These are phyloP conservation scores for Cynopterus sphinx DNA, from an alignment of 2,797 vertebrate genomes.

Conservation along the genomic window DNA sequence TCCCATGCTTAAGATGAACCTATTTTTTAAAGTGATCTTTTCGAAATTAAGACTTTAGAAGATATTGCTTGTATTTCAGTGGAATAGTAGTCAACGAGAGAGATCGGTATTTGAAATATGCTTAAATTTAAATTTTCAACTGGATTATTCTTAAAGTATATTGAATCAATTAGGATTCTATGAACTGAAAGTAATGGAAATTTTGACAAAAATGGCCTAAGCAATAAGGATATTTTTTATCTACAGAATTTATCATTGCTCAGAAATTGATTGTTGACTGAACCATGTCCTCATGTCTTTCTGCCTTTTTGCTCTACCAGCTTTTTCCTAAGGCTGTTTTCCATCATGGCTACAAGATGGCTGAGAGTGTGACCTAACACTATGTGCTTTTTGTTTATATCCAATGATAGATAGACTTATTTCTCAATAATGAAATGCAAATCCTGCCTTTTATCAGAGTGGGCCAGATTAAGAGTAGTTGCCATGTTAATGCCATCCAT, in stretches of 20 bases:
- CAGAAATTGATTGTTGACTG: background rate
- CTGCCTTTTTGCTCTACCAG: background rate
- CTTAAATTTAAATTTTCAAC: background rate
- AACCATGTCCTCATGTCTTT: background rate
- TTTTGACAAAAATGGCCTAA: slow-evolving; percentile 33
- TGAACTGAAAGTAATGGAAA: slow-evolving; percentile 23
- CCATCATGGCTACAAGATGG: background rate
- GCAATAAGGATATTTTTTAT: background rate
- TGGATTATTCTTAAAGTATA: background rate
- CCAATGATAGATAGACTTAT: background rate
- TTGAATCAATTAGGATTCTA: background rate
- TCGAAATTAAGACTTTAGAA: slow-evolving; percentile 29
- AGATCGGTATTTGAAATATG: slow-evolving; percentile 13
- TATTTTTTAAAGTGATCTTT: slow-evolving; percentile 10
- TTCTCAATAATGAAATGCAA: background rate
- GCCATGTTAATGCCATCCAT: accelerated
- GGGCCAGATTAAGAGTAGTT: background rate
- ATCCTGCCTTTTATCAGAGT: background rate
- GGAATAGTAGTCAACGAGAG: background rate
- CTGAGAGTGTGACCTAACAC: background rate
- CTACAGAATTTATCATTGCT: background rate
- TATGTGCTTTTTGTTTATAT: background rate
- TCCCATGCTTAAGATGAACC: background rate
- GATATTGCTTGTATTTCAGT: background rate
- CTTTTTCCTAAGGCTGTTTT: background rate